These are phyloP conservation scores for Pseudochaenichthys georgianus DNA, from an alignment of 2,797 vertebrate species.

Conservation along the genomic window DNA sequence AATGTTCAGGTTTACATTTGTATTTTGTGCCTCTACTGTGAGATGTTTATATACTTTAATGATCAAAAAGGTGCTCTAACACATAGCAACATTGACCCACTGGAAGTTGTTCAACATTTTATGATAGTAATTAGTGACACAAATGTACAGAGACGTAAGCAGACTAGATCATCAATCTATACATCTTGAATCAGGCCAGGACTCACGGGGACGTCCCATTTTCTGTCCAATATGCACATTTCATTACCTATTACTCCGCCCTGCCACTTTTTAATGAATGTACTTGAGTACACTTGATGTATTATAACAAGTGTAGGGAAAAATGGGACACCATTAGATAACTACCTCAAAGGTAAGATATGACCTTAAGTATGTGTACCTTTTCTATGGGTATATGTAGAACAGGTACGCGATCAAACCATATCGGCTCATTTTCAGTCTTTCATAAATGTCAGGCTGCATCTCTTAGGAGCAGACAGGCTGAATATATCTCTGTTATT, in stretches of 20 bases:
- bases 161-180: background rate
- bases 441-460: conserved; percentile 9
- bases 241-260: background rate
- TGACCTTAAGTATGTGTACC: background rate
- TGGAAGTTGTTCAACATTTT: background rate
- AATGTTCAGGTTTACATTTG: too few relatives aligned
- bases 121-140: background rate
- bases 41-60: too few relatives aligned
- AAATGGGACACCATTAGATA: too few relatives aligned
- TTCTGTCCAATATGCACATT: background rate
- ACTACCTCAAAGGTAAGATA: too few relatives aligned
- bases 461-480: conserved; percentile 1
- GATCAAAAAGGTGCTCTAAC: too few relatives aligned
- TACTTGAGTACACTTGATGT: background rate
- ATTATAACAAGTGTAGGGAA: background rate
- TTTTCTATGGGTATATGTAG: background rate
- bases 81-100: background rate
- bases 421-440: background rate
- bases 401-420: conserved; percentile 1
- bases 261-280: background rate
- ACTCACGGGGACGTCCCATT: background rate
- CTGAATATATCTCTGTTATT: conserved; percentile 17
- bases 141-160: background rate
- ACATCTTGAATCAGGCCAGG: background rate
- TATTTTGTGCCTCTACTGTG: too few relatives aligned